Percentiles rank a stretch among this genome's conserved stretches.
These are phyloP conservation scores for Bubalus kerabau DNA, from an alignment of 2,113 vertebrate species.

Conservation along the genomic window DNA sequence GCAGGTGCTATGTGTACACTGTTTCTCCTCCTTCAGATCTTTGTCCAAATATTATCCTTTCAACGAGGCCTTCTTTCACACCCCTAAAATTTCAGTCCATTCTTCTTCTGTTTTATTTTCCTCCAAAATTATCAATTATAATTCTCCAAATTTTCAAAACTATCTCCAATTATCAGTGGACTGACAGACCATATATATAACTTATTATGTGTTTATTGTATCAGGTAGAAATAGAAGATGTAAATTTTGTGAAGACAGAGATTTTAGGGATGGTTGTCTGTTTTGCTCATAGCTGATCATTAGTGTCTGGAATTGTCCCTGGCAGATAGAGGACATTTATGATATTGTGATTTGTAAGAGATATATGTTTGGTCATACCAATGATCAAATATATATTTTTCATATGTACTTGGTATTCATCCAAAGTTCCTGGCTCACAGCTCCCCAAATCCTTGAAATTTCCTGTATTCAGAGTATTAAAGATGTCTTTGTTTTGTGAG, in stretches of 20 bases:
- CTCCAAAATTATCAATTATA: neutral
- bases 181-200: neutral
- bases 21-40: neutral
- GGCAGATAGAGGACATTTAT: neutral
- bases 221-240: neutral
- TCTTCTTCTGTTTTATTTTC: neutral
- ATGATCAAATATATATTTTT: neutral
- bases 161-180: neutral
- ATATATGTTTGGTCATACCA: neutral
- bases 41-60: neutral
- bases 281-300: neutral
- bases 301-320: neutral
- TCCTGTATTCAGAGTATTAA: neutral
- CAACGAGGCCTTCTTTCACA: neutral
- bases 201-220: neutral
- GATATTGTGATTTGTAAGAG: neutral
- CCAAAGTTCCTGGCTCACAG: neutral
- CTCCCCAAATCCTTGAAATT: neutral
- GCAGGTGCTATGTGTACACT: fast-evolving
- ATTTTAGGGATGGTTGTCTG: neutral
- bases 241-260: neutral
- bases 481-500: neutral
- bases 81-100: neutral
- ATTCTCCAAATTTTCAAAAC: neutral
- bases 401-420: neutral